A percentile compares a stretch with the other conserved stretches of the same genome.
Conservation (phyloP, 2,113 vertebrate species). For the Miniopterus natalensis region DNA sequence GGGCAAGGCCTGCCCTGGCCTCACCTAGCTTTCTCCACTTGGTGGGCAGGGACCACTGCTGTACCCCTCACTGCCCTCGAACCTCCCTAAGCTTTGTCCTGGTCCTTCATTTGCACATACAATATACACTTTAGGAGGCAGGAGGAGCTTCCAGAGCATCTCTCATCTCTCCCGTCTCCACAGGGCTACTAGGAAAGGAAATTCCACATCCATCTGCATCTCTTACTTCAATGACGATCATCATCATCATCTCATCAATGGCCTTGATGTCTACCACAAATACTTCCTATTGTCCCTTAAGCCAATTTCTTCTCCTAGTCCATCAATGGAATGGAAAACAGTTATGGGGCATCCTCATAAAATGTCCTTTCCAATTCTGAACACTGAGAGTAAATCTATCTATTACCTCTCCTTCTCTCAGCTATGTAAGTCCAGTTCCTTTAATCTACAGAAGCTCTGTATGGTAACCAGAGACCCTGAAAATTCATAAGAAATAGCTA, state of each 20-base stretch:
- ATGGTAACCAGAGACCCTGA: neutral
- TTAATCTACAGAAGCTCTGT: neutral
- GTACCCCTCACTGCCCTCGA: neutral
- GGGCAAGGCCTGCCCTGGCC: neutral
- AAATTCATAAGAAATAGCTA: neutral
- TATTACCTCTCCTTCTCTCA: neutral
- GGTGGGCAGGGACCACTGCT: neutral
- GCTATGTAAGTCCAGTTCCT: neutral
- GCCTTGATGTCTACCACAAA: neutral
- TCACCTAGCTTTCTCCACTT: neutral
- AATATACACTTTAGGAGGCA: neutral
- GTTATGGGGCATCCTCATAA: neutral
- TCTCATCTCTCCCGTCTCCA: neutral
- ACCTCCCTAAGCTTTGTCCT: neutral
- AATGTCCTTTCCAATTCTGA: neutral
- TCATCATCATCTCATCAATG: neutral
- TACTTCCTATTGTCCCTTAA: neutral
- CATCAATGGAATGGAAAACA: neutral
- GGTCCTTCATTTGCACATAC: accelerated
- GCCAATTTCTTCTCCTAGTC: neutral
- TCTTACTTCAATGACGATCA: neutral
- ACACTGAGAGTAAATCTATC: neutral
- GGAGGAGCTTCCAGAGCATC: neutral
- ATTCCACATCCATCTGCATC: neutral
- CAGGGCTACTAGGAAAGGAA: neutral